A percentile compares a stretch with the other conserved stretches of the same genome.
Evolutionary conservation across 2,888 invertebrate species (phyloP).

Genomic region (Brachypalpus laphriformis): DNA sequence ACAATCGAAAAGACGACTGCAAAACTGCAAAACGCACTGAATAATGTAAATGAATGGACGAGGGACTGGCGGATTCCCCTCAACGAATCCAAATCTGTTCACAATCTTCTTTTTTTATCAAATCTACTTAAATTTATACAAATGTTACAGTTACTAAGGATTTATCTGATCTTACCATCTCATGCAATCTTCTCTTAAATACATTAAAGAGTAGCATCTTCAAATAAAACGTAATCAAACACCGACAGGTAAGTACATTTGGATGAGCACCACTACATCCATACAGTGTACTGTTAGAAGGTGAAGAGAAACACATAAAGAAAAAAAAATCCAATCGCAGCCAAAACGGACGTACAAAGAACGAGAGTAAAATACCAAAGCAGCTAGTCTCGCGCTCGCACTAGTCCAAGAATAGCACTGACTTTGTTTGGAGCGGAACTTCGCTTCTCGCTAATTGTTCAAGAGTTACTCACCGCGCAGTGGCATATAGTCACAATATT

Average conservation of each 20-base stretch:
- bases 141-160: not conserved
- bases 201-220: too few relatives aligned
- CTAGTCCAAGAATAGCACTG: constrained; percentile 44
- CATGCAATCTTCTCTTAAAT: too few relatives aligned
- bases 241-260: not conserved
- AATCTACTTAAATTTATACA: too few relatives aligned
- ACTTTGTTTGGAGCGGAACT: constrained; percentile 37
- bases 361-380: constrained; percentile 53
- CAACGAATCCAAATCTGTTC: too few relatives aligned
- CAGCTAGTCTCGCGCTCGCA: constrained; percentile 33
- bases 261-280: not conserved
- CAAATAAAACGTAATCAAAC: not conserved
- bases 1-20: too few relatives aligned
- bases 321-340: constrained; percentile 35
- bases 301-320: constrained; percentile 31
- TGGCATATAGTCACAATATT: constrained; percentile 17
- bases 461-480: constrained; percentile 34
- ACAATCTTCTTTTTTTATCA: too few relatives aligned
- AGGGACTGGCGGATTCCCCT: too few relatives aligned
- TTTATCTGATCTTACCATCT: not conserved
- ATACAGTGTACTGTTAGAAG: constrained; percentile 29
- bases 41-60: too few relatives aligned
- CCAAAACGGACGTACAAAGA: constrained; percentile 23
- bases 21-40: too few relatives aligned
- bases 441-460: constrained; percentile 8